phyloP scores from a whole-genome alignment of 2,113 vertebrate genomes.

The Zosterops hypoxanthus region DNA sequence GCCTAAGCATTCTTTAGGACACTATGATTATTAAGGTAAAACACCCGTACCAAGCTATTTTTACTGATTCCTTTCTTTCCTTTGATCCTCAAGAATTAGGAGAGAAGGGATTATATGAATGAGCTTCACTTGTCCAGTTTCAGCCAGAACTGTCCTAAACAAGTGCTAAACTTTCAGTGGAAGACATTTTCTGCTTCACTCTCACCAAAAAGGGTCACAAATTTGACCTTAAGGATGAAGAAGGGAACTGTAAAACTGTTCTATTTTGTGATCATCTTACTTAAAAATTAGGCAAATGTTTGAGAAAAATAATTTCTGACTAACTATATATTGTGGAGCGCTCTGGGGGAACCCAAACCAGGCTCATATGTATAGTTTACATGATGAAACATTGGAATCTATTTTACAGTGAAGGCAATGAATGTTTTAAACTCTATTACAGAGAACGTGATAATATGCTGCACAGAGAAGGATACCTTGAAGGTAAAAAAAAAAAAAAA shows the following conservation, averaged over 20 bases:
- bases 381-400: background rate
- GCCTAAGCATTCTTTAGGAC: background rate
- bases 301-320: background rate
- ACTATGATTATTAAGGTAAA: background rate
- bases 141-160: background rate
- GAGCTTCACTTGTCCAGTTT: background rate
- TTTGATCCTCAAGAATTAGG: background rate
- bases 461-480: background rate
- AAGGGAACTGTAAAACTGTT: background rate
- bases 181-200: background rate
- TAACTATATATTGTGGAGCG: background rate
- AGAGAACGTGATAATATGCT: background rate
- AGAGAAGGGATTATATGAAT: background rate
- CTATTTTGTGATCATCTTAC: background rate
- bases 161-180: background rate
- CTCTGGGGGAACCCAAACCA: background rate
- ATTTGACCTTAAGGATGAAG: background rate
- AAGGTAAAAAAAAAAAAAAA: background rate
- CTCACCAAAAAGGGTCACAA: background rate
- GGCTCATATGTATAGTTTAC: background rate
- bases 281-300: background rate
- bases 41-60: background rate
- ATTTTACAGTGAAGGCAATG: background rate
- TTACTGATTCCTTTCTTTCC: background rate
- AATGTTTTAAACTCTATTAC: background rate